Percentiles rank a stretch among this genome's conserved stretches.
phyloP scores from a whole-genome alignment of 1,140 invertebrate species.

The Nilaparvata lugens region DNA sequence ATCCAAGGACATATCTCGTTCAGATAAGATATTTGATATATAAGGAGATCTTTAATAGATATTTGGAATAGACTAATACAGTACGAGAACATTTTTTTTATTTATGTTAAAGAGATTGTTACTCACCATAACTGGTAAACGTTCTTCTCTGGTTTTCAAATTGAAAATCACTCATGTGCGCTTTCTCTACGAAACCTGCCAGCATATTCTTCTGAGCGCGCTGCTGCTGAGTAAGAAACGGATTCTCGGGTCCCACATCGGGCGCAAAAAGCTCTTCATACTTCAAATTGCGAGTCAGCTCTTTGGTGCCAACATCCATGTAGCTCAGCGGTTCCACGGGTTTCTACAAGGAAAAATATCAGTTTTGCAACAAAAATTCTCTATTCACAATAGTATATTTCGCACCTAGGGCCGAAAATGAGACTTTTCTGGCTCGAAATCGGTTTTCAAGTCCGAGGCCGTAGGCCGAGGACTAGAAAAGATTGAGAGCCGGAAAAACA shows the following conservation, averaged over 20 bases:
- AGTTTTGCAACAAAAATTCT: no score
- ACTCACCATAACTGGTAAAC: constrained; percentile 78
- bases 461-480: no score
- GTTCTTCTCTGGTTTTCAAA: constrained; percentile 97
- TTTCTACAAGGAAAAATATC: constrained; percentile 35
- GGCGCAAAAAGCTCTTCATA: constrained; percentile 94
- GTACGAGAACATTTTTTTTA: not conserved
- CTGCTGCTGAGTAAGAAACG: constrained; percentile 82
- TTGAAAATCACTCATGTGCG: constrained; percentile 93
- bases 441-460: no score
- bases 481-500: no score
- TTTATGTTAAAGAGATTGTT: constrained; percentile 5
- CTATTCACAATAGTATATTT: no score
- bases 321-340: constrained; percentile 45
- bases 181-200: constrained; percentile 89
- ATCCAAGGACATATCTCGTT: no score
- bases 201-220: constrained; percentile 82
- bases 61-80: no score
- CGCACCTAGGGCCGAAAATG: no score
- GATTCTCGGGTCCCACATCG: constrained; percentile 81
- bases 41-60: no score
- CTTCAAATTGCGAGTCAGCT: constrained; percentile 86
- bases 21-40: no score
- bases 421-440: no score
- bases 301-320: constrained; percentile 63